phyloP scores from a whole-genome alignment of 2,113 vertebrate genomes.

The Mus spicilegus region DNA sequence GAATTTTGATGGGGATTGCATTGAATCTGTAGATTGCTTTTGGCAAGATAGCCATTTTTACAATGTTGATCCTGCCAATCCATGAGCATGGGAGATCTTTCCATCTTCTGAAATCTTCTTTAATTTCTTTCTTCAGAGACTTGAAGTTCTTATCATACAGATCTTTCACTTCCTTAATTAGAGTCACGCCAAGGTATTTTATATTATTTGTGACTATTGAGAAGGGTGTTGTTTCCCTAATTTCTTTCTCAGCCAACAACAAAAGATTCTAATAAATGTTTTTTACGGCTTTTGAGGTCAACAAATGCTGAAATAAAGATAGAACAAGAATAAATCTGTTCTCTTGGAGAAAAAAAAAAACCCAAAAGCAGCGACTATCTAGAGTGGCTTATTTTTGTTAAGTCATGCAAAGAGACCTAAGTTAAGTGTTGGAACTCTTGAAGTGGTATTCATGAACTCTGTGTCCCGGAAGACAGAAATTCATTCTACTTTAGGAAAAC shows the following conservation, averaged over 20 bases:
- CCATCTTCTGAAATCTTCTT: no score
- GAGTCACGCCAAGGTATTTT: no score
- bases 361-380: not conserved
- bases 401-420: not conserved
- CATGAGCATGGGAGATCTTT: no score
- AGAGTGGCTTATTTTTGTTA: not conserved
- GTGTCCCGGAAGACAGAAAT: not conserved
- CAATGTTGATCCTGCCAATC: no score
- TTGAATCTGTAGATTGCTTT: no score
- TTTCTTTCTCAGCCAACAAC: not conserved
- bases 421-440: not conserved
- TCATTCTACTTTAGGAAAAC: not conserved
- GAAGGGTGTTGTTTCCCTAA: no score
- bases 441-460: not conserved
- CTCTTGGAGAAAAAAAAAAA: not conserved
- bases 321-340: not conserved
- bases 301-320: not conserved
- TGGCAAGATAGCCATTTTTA: no score
- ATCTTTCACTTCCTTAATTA: no score
- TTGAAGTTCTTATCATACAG: no score
- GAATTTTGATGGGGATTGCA: no score
- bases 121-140: no score
- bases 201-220: no score
- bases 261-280: constrained; percentile 32
- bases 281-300: not conserved